phyloP scores from a whole-genome alignment of 2,113 vertebrate genomes.

The Corythaeola cristata region DNA sequence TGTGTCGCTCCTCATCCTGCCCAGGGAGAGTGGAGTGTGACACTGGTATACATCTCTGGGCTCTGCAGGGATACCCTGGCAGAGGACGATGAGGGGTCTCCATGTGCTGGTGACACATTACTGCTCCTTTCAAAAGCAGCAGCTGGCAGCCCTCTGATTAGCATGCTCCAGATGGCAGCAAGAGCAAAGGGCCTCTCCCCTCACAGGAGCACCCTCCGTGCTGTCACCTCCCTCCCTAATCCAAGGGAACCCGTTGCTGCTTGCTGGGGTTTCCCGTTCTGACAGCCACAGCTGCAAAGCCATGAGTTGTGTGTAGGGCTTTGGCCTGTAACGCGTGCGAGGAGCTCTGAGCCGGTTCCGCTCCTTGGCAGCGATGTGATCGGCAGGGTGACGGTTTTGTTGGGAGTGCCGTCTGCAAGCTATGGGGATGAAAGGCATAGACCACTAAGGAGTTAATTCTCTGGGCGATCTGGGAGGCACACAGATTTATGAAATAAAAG shows the following conservation, averaged over 20 bases:
- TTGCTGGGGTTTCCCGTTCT: not conserved
- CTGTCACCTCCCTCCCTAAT: not conserved
- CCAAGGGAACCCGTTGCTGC: not conserved
- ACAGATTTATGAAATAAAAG: slow-evolving; percentile 33
- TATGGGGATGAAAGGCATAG: not conserved
- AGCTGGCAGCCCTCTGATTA: slow-evolving; percentile 3
- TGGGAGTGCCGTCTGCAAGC: not conserved
- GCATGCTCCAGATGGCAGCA: not conserved
- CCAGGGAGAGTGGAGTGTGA: not conserved
- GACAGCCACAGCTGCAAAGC: not conserved
- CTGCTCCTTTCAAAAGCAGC: not conserved
- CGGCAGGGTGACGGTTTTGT: not conserved
- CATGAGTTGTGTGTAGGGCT: not conserved
- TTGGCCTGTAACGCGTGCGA: accelerated
- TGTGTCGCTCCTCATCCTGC: not conserved
- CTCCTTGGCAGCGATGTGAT: accelerated
- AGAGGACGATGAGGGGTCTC: not conserved
- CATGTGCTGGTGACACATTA: not conserved
- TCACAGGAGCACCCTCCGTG: not conserved
- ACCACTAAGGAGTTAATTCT: slow-evolving; percentile 30
- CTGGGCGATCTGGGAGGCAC: not conserved
- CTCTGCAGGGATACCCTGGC: not conserved
- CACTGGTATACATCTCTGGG: not conserved
- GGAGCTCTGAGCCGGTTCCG: accelerated
- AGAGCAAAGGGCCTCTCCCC: not conserved